Evolutionary conservation across 1,140 invertebrate genomes (phyloP), one percentile per base, ranked within the genome.

Genomic region (Drosophila miranda): DNA sequence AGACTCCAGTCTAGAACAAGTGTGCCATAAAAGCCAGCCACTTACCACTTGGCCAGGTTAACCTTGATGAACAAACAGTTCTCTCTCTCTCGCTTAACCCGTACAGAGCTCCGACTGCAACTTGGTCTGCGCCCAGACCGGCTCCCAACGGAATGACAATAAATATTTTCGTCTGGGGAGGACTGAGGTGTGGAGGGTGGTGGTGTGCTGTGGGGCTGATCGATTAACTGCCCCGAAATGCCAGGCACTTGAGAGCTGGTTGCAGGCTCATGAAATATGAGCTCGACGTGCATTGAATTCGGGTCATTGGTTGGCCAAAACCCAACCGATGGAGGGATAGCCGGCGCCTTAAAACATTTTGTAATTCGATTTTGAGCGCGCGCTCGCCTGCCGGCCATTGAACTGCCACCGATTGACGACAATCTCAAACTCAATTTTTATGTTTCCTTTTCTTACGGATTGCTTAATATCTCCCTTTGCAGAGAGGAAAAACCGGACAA

Each of bases 271-370:
- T 38, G 74, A 80, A 86, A 86, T 73, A 81, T 70, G 68, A 86
- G 69, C 68, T 53, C 60, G 71, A 84, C 81, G 81, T 84, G 80
- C 81, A 86, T 77, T 59, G 80, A 84, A 84, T 84, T 84, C 80
- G 80, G 81, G 80, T 86, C 80, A 84, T 77, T 80, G 48, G 43
- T 69, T 76, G 63, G 58, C 48, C 34, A 42, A 66, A 52, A n/a
- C 55, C 52, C 28, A n/a, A 2, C 21, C 44, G 45, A 23, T 23
- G 21, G 21, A 2, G 42, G 48, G 6, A 46, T 30, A 26, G 23
- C 26, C 50, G 63, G 42, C 60, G 73, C 44, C 56, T 84, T 51
- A 56, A 38, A 56, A 38, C 73, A 70, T 84, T 86, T 86, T 67
- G 81, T 86, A 84, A 84, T 77, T 84, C 69, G 73, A 84, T 80